Conservation (phyloP, 1,140 invertebrate species). For the Ostrea edulis region DNA sequence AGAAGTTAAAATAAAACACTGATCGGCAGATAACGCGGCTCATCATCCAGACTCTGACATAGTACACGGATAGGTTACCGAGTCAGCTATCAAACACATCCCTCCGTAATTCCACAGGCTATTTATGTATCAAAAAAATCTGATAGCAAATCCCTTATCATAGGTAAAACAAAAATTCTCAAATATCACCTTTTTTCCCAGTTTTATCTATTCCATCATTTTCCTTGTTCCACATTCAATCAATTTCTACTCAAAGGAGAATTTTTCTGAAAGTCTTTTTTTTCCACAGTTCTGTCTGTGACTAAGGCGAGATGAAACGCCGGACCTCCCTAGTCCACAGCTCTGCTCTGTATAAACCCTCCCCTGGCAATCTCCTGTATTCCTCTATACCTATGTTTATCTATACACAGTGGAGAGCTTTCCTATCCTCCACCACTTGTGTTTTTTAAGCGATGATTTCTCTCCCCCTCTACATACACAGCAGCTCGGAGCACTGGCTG, state of each 20-base stretch:
- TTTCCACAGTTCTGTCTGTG: not conserved
- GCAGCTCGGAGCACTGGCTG: not conserved
- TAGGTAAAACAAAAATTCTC: not conserved
- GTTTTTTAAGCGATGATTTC: slow-evolving; percentile 6
- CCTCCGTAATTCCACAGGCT: slow-evolving; percentile 13
- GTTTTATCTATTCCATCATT: not conserved
- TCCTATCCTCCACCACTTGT: not conserved
- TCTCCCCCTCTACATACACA: not conserved
- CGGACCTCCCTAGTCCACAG: not conserved
- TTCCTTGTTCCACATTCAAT: slow-evolving; percentile 2
- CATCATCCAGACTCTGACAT: not conserved
- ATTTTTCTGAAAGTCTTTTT: not conserved
- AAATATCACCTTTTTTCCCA: slow-evolving; percentile 14
- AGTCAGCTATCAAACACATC: slow-evolving; percentile 10
- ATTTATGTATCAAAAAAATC: slow-evolving; percentile 18
- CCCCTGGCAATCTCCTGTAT: not conserved
- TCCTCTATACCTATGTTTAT: slow-evolving; percentile 23
- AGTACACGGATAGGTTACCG: not conserved
- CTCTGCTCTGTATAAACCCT: not conserved
- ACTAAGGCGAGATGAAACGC: not conserved
- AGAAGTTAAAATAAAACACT: not conserved
- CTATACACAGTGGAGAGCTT: not conserved
- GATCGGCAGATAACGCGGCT: not conserved
- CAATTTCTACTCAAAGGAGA: not conserved
- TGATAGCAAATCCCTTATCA: not conserved